Evolutionary conservation across 2,888 invertebrate genomes (phyloP), one percentile per base, ranked within the genome.

Genomic region (Hecatera dysodea): DNA sequence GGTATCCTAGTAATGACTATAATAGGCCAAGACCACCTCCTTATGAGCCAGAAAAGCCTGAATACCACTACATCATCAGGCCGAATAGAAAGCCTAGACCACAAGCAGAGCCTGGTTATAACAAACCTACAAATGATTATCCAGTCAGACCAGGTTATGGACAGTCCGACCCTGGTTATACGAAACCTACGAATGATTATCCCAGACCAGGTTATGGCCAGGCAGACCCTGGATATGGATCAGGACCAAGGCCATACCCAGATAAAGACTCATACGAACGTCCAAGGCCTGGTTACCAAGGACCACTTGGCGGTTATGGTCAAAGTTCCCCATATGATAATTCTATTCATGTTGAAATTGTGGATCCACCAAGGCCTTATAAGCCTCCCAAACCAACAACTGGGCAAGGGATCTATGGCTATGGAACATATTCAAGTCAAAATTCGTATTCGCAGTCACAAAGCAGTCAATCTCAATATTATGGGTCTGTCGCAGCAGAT

Each of bases 361-460:
- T 90, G 52, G 95, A 95, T 68, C 95, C 95, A 7, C 94, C 94
- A 1, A 89, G 92, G 67, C 93, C 93, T 8, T 93, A 92, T 46
- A 88, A 86, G 39, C 92, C 92, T 15, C 77, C 81, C 9, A 84
- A 36, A 74, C 93, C 89, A 65, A 87, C 84, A 56, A 87, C 90
- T 73, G 90, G 89, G 0, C 85, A 85, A 73, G 88, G 89, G 0
- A 89, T 89, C 53, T 88, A 89, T 55, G 90, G 90, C 0, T 91
- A 90, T 59, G 92, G 91, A 5, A 89, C 89, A 11, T 90, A 90
- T 61, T 88, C 89, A 0, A 90, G 85, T 57, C 91, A 92, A 55
- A 89, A 89, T 72, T 87, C 90, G 0, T 87, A 91, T 62, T 80
- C 84, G 0, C 90, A 91, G 44, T 85, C 86, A 1, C 90, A 90